phyloP scores from a whole-genome alignment of 2,797 vertebrate genomes.

The Apodemus agrarius region DNA sequence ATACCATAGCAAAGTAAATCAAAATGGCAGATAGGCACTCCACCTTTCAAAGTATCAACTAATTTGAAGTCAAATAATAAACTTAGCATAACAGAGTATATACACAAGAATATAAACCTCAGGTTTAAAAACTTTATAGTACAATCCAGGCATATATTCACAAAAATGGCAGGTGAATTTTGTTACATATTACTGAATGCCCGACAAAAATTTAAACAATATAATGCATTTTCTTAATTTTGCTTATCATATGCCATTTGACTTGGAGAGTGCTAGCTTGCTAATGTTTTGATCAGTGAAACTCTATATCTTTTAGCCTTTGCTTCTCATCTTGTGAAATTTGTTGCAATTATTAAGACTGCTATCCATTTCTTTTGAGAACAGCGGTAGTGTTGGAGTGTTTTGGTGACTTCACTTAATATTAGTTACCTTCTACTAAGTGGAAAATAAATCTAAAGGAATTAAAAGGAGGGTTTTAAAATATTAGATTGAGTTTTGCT shows the following conservation, averaged over 20 bases:
- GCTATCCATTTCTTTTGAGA: not conserved
- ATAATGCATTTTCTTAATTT: not conserved
- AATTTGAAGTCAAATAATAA: not conserved
- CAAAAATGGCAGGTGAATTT: not conserved
- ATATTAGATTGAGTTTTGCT: constrained; percentile 57
- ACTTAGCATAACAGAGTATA: not conserved
- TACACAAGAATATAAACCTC: not conserved
- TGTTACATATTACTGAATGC: not conserved
- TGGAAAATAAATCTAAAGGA: constrained; percentile 27
- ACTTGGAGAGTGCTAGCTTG: not conserved
- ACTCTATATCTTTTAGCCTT: not conserved
- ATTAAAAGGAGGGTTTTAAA: constrained; percentile 31
- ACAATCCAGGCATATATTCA: not conserved
- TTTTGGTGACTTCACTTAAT: not conserved
- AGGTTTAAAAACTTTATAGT: not conserved
- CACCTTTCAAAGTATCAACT: not conserved
- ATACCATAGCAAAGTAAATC: not conserved
- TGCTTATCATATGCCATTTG: not conserved
- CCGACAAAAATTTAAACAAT: not conserved
- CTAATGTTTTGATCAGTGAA: not conserved
- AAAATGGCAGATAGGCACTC: not conserved
- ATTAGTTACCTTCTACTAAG: not conserved
- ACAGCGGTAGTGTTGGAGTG: not conserved
- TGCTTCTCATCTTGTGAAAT: constrained; percentile 23
- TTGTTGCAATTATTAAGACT: not conserved